phyloP scores from a whole-genome alignment of 2,113 vertebrate genomes.

The Tonatia bakeri region DNA sequence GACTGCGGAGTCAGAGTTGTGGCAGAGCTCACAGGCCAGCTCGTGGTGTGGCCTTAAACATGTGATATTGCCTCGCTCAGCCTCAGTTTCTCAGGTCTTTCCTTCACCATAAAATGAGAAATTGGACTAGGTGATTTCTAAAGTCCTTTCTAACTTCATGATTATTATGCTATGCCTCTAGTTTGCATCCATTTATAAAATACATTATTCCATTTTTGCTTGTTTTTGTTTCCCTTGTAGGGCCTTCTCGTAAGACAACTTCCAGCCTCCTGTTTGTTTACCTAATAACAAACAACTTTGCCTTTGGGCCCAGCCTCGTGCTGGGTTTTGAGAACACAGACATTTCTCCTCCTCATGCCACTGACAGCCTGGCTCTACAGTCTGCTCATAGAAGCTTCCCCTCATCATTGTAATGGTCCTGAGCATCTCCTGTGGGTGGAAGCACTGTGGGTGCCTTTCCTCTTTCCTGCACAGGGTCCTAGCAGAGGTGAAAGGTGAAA shows the following conservation, averaged over 20 bases:
- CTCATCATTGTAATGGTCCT: rapidly evolving
- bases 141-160: neutral
- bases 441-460: neutral
- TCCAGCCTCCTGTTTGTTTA: neutral
- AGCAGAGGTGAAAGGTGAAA: neutral
- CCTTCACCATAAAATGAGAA: neutral
- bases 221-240: neutral
- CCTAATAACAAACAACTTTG: neutral
- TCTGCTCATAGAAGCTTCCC: neutral
- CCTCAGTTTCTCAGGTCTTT: neutral
- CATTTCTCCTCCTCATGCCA: neutral
- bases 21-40: neutral
- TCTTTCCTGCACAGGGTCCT: neutral
- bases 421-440: neutral
- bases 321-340: neutral
- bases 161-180: neutral
- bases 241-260: neutral
- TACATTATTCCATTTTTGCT: neutral
- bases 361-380: neutral
- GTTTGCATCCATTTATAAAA: neutral
- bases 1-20: neutral
- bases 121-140: neutral
- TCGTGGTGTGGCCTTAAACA: neutral
- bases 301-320: neutral
- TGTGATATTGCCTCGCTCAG: rapidly evolving